Conservation (phyloP, 1,140 invertebrate genomes). For the Macrobrachium nipponense region DNA sequence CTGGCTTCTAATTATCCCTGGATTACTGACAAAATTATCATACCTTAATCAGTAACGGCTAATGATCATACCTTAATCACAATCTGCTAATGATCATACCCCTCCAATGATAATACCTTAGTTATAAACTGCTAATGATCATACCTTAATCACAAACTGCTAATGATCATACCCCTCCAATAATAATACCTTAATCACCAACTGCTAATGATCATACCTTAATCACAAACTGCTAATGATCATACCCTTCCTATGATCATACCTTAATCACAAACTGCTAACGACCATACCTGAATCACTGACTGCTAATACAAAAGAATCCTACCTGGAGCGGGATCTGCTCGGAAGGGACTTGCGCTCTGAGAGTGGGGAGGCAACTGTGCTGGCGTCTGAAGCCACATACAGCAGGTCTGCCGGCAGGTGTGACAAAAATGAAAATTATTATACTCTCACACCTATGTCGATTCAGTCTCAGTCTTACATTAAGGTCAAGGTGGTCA, state of each 20-base stretch:
- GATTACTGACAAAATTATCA: no score
- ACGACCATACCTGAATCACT: not conserved
- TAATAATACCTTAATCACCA: not conserved
- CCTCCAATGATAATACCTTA: not conserved
- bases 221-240: not conserved
- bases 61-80: not conserved
- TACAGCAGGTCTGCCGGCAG: slow-evolving; percentile 60
- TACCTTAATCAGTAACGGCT: not conserved
- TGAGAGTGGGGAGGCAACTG: slow-evolving; percentile 56
- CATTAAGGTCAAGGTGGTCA: no score
- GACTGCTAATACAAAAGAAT: not conserved
- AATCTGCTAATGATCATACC: no score
- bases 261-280: not conserved
- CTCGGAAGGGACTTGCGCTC: slow-evolving; percentile 59
- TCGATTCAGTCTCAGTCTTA: no score
- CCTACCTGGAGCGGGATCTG: slow-evolving; percentile 57
- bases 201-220: not conserved
- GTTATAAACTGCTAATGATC: not conserved
- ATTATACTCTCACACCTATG: no score
- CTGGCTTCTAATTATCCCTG: slow-evolving; percentile 17
- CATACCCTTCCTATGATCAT: not conserved
- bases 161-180: no score
- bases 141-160: not conserved
- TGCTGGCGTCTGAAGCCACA: slow-evolving; percentile 61
- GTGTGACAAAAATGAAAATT: not conserved